Evolutionary conservation across 2,113 vertebrate genomes (phyloP).

Genomic region (Burhinus bistriatus): DNA sequence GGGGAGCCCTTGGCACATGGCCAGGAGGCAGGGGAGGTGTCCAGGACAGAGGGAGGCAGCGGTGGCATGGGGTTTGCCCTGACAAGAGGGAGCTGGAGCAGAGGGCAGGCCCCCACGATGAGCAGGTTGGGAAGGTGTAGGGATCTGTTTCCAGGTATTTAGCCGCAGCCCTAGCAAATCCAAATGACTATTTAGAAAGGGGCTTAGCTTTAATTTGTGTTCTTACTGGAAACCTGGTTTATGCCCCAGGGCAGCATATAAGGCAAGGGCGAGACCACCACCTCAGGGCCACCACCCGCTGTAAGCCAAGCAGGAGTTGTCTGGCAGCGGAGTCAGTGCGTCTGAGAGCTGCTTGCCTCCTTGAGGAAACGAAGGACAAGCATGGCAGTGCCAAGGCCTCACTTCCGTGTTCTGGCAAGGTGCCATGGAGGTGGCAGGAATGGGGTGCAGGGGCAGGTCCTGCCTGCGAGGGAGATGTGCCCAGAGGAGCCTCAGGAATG

Average conservation of each 20-base stretch:
- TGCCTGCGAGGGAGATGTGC: rapidly evolving
- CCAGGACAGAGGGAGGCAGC: too few relatives aligned
- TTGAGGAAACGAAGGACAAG: rapidly evolving
- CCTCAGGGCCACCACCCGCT: rapidly evolving
- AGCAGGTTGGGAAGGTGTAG: neutral
- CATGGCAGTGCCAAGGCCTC: neutral
- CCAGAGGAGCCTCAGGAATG: neutral
- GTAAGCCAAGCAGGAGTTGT: neutral
- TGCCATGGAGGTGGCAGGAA: rapidly evolving
- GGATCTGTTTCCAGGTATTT: neutral
- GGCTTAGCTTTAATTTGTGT: neutral
- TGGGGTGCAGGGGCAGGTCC: neutral
- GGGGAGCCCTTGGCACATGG: neutral
- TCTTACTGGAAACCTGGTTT: neutral
- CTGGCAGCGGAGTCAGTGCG: rapidly evolving
- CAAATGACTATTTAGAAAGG: neutral
- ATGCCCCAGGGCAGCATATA: too few relatives aligned
- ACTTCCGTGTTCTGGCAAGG: neutral
- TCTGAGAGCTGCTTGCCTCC: rapidly evolving
- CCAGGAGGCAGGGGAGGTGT: neutral
- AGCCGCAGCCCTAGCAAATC: neutral
- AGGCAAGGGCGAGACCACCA: neutral
- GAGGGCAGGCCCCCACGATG: neutral
- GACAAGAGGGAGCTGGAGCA: neutral
- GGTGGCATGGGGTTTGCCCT: neutral